Conservation (phyloP, 2,888 invertebrate species). For the Caradrina kadenii region DNA sequence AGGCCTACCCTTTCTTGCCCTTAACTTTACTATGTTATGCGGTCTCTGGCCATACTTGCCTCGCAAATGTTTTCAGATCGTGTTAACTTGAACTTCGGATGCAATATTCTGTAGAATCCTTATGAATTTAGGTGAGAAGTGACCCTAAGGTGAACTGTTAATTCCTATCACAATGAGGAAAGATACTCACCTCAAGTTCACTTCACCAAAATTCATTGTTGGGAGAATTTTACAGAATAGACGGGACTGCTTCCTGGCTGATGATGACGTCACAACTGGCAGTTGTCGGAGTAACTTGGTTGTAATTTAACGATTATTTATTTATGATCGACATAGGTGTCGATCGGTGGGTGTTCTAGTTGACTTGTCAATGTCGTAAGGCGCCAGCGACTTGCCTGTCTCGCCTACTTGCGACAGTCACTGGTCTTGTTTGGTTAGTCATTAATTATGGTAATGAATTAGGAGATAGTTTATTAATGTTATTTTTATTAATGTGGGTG, state of each 20-base stretch:
- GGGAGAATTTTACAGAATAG: not conserved
- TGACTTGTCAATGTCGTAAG: constrained; percentile 64
- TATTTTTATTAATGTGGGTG: not conserved
- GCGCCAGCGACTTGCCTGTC: constrained; percentile 52
- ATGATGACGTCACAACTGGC: not conserved
- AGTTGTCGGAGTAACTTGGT: not conserved
- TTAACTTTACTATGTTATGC: too few relatives aligned
- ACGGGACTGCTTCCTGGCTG: not conserved
- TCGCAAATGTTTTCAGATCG: too few relatives aligned
- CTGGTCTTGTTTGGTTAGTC: constrained; percentile 38
- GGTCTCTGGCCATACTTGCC: too few relatives aligned
- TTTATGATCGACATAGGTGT: constrained; percentile 36
- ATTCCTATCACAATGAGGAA: too few relatives aligned
- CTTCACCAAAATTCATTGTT: not conserved
- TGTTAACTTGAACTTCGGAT: too few relatives aligned
- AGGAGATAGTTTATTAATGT: constrained; percentile 14
- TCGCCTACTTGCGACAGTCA: constrained; percentile 56
- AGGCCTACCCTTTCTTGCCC: too few relatives aligned
- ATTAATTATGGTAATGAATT: constrained; percentile 24
- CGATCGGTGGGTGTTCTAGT: constrained; percentile 58
- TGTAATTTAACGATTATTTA: constrained; percentile 5
- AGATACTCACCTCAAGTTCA: not conserved
- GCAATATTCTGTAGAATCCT: too few relatives aligned
- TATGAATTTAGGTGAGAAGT: too few relatives aligned
- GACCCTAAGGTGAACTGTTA: too few relatives aligned